Conservation (phyloP, 1,140 invertebrate genomes). For the Euura lappo region DNA sequence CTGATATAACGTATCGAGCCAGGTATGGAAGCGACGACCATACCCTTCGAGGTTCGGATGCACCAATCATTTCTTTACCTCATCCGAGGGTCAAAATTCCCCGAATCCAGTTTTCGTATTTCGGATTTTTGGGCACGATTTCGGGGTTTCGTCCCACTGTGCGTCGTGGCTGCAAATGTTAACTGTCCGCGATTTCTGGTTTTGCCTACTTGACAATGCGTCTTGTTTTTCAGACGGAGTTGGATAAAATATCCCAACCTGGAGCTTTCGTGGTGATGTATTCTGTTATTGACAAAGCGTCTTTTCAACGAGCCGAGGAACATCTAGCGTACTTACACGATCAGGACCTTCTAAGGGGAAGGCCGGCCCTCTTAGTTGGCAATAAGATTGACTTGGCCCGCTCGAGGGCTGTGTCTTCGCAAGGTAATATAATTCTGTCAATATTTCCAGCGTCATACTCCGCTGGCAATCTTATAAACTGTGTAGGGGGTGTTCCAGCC, state of each 20-base stretch:
- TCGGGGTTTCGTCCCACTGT: too few species aligned
- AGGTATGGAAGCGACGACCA: too few species aligned
- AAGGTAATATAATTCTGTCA: constrained; percentile 70
- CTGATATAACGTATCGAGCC: too few species aligned
- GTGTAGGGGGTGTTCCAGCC: neutral
- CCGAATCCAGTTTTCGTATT: too few species aligned
- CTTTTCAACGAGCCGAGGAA: constrained; percentile 82
- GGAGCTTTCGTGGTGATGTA: constrained; percentile 91
- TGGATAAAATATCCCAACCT: constrained; percentile 71
- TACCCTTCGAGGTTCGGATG: too few species aligned
- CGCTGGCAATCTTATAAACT: neutral
- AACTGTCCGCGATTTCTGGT: too few species aligned
- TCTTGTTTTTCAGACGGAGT: constrained; percentile 68
- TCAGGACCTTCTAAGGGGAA: constrained; percentile 73
- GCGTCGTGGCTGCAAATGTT: too few species aligned
- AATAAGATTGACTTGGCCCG: constrained; percentile 96
- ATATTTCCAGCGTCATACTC: neutral
- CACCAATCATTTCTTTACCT: too few species aligned
- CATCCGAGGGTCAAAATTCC: too few species aligned
- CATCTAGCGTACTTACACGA: constrained; percentile 77
- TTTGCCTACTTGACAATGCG: too few species aligned
- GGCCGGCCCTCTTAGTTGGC: constrained; percentile 87
- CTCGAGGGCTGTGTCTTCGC: constrained; percentile 84
- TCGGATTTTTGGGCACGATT: too few species aligned
- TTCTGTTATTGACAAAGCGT: constrained; percentile 89